A percentile compares a stretch with the other conserved stretches of the same genome.
Evolutionary conservation across 1,140 invertebrate genomes (phyloP).

Genomic region (Microplitis demolitor): DNA sequence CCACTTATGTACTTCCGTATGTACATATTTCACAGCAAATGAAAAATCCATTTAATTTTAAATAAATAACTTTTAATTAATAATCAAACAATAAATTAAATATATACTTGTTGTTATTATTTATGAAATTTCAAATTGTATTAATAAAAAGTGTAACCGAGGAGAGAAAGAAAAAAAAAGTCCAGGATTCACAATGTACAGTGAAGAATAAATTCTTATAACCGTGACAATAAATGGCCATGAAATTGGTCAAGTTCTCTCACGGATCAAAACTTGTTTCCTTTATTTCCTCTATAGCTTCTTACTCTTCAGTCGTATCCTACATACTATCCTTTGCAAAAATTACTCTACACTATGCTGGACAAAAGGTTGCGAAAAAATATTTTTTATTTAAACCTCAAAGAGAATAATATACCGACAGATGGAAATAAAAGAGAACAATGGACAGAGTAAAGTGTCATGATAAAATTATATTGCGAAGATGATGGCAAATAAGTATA

Average conservation of each 20-base stretch:
- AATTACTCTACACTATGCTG: constrained; percentile 1
- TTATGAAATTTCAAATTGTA: no score
- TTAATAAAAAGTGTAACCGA: no score
- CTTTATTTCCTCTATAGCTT: not conserved
- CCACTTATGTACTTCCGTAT: constrained; percentile 20
- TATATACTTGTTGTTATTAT: no score
- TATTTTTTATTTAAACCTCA: no score
- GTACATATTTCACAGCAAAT: not conserved
- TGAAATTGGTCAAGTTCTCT: constrained; percentile 44
- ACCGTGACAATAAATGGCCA: constrained; percentile 46
- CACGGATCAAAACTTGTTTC: constrained; percentile 33
- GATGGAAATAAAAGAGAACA: no score
- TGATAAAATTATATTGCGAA: no score
- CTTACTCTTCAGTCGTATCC: not conserved
- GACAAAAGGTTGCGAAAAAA: no score
- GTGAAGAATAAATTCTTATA: constrained; percentile 27
- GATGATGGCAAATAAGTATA: no score
- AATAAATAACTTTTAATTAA: not conserved
- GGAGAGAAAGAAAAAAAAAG: constrained; percentile 21
- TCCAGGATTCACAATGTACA: no score
- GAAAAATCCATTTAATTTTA: not conserved
- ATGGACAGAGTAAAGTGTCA: no score
- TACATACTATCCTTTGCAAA: not conserved
- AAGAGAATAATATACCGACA: no score
- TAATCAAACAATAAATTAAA: no score